These are phyloP conservation scores for Lydus trimaculatus DNA, from an alignment of 2,888 invertebrate genomes.

Conservation along the genomic window DNA sequence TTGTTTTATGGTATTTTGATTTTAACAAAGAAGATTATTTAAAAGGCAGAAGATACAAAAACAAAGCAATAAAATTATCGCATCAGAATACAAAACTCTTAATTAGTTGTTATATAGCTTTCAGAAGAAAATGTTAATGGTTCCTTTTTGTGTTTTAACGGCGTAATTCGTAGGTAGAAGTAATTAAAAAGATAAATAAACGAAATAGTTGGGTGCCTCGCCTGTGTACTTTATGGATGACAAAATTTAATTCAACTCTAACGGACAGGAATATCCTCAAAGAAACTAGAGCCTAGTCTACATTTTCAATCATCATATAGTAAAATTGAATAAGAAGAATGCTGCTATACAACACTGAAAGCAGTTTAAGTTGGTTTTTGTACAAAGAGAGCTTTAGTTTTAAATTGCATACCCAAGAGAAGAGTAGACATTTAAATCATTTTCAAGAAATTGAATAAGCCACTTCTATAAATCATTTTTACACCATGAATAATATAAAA, in stretches of 20 bases:
- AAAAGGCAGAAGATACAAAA: not conserved
- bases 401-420: too few species aligned
- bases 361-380: too few species aligned
- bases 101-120: conserved; percentile 13
- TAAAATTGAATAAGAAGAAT: too few species aligned
- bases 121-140: conserved; percentile 12
- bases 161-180: conserved; percentile 12
- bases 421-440: too few species aligned
- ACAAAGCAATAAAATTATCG: not conserved
- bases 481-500: too few species aligned
- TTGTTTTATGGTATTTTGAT: not conserved
- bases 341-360: too few species aligned
- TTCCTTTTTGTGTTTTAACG: conserved; percentile 11
- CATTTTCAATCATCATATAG: too few species aligned
- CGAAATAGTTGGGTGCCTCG: not conserved
- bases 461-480: too few species aligned
- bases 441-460: too few species aligned
- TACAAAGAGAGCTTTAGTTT: too few species aligned
- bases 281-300: too few species aligned
- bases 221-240: not conserved
- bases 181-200: conserved; percentile 13
- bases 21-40: not conserved
- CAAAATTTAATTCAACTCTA: not conserved
- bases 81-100: conserved; percentile 3
- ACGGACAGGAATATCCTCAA: not conserved